These are phyloP conservation scores for Anhinga rufa DNA, from an alignment of 2,113 vertebrate genomes.

Conservation along the genomic window DNA sequence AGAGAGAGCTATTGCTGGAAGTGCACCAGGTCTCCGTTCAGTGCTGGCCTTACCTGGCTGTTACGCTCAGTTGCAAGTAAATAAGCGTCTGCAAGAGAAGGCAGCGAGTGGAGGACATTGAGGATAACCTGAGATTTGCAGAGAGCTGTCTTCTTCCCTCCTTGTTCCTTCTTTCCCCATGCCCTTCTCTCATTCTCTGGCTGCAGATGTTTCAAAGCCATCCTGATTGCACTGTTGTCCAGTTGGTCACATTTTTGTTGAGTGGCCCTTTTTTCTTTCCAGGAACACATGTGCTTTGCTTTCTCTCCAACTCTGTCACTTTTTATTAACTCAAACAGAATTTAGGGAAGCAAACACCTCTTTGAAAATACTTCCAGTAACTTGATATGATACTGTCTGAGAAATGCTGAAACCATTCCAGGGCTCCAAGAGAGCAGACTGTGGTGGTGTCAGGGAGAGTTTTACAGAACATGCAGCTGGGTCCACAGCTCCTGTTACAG, in stretches of 20 bases:
- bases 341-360: not conserved
- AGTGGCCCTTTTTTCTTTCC: not conserved
- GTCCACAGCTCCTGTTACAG: constrained; percentile 30
- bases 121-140: not conserved
- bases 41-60: not conserved
- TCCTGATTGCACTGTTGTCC: not conserved
- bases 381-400: constrained; percentile 41
- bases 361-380: constrained; percentile 39
- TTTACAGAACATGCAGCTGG: constrained; percentile 26
- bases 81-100: not conserved
- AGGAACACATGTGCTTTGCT: constrained; percentile 9
- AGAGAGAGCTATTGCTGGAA: not conserved
- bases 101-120: not conserved
- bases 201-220: not conserved
- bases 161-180: fast-evolving
- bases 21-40: not conserved
- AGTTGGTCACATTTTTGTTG: constrained; percentile 19
- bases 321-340: constrained; percentile 32
- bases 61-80: not conserved
- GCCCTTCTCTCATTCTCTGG: not conserved
- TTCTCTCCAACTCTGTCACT: constrained; percentile 35
- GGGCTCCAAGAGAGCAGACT: not conserved
- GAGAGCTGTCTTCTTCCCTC: not conserved
- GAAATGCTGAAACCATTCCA: constrained; percentile 37
- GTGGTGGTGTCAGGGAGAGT: not conserved